These are phyloP conservation scores for Anagrus nilaparvatae DNA, from an alignment of 1,140 invertebrate genomes.

Conservation along the genomic window DNA sequence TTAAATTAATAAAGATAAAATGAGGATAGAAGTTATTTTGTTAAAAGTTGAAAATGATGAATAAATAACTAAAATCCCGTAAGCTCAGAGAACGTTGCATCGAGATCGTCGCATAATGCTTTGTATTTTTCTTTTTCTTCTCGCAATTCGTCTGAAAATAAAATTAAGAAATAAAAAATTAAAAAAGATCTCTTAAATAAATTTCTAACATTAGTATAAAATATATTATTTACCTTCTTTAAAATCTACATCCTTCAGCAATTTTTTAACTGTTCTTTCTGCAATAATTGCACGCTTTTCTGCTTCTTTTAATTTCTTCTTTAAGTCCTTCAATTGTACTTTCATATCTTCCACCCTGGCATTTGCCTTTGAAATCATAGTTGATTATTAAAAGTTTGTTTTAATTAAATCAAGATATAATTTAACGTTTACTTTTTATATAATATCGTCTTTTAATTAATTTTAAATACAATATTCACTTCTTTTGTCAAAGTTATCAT, in stretches of 20 bases:
- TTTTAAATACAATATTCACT: background rate
- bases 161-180: background rate
- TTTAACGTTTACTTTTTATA: background rate
- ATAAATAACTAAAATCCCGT: constrained; percentile 44
- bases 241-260: constrained; percentile 36
- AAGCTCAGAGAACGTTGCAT: constrained; percentile 53
- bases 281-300: constrained; percentile 37
- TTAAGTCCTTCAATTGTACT: constrained; percentile 32
- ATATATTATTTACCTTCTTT: constrained; percentile 34
- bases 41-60: too few species aligned
- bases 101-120: constrained; percentile 63
- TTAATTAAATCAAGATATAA: background rate
- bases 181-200: background rate
- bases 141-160: constrained; percentile 54
- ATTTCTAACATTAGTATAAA: background rate
- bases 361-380: constrained; percentile 29
- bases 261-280: constrained; percentile 33
- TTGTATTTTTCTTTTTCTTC: constrained; percentile 61
- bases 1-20: too few species aligned
- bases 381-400: background rate
- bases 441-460: constrained; percentile 1
- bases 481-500: too few species aligned
- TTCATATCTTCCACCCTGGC: constrained; percentile 38
- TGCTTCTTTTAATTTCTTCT: constrained; percentile 33
- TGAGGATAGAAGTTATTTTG: too few species aligned